Evolutionary conservation across 2,113 vertebrate genomes (phyloP), one percentile per base, ranked within the genome.

Genomic region (cat (Felis catus)): DNA sequence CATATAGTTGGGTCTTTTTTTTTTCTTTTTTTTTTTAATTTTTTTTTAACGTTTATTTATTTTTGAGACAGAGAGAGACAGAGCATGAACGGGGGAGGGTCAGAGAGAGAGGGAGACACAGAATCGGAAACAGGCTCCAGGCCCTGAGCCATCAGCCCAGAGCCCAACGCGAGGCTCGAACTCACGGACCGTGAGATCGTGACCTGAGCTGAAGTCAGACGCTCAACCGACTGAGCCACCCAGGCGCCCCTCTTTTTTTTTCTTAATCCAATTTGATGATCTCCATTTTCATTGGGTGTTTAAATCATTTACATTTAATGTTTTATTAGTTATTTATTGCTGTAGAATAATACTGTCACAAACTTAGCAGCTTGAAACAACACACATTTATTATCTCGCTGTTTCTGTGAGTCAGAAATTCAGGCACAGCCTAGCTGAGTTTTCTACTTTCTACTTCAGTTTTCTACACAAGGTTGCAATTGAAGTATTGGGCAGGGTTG

Each of bases 331-430:
- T 86, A 91, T 81, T n/a, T 88, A 39, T 83, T 87, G 25, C 73
- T 89, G 18, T 31, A 70, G 48, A 93, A 80, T 83, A 83, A 88
- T 82, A 85, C 65, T 39, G 36, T 13, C n/a, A 93, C 58, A 83
- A 91, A 76, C n/a, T 73, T 94, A 76, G 65, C 51, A 88, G 73
- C 7, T 89, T 83, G 55, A 83, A 92, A 88, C 61, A 91, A 78
- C 15, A 58, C 29, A 45, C 48, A 87, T 78, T 83, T 83, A 55
- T 92, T 80, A 74, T 95, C 13, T 41, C 45, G 80, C 31, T 96
- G 19, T 66, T 85, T 71, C 33, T 74, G 9, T 58, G 68, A 25
- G 53, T 92, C 45, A 80, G 53, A 18, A 92, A 80, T 94, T 96
- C 65, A 92, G 89, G 73, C 25, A 92, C n/a, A 80, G 15, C 91